Base-by-base conservation (phyloP, 2,113 vertebrate genomes). In the Promerops cafer region DNA sequence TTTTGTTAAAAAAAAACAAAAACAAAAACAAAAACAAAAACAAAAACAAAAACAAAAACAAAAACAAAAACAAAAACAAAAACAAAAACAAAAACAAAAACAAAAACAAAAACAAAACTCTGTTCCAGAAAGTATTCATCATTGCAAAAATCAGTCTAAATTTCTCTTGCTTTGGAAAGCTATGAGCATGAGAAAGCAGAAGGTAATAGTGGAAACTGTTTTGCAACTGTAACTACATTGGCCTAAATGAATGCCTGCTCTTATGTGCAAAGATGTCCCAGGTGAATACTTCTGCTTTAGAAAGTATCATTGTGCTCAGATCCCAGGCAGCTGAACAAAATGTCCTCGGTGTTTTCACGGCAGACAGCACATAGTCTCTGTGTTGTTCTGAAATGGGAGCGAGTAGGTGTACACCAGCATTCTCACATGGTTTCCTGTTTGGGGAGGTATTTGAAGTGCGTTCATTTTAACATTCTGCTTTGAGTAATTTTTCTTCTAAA, bases 181-280 rank as follows among this genome's bases (percentile, higher is more conserved):
- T 71, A 24, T 10, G 37, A 88, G 72, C 56, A 93, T 0, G 0
- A 86, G 76, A 94, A 88, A 83, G 90, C 28, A 68, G 56, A 50
- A 91, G n/a, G 52, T 90, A 95, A 64, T 68, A 94, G 90, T 68
- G 87, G 93, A 95, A 97, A 94, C 42, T 96, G 74, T 97, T 96
- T 96, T 96, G 92, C 83, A 96, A 93, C 75, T 89, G 60, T 87
- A 90, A 78, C 91, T 92, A 83, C 64, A 94, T 92, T 92, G 94
- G 71, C 76, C 59, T 83, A 93, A 87, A 93, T 91, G 86, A 96
- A 92, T 83, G 87, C 44, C 40, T 56, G 68, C 60, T 88, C 90
- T 96, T 93, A 88, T 89, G 92, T 33, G 56, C 71, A 92, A 87
- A 92, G 76, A 94, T 81, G 79, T 96, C 94, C 94, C 92, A 92